Evolutionary conservation across 2,888 invertebrate species (phyloP).

Genomic region (Ectemnius cavifrons): DNA sequence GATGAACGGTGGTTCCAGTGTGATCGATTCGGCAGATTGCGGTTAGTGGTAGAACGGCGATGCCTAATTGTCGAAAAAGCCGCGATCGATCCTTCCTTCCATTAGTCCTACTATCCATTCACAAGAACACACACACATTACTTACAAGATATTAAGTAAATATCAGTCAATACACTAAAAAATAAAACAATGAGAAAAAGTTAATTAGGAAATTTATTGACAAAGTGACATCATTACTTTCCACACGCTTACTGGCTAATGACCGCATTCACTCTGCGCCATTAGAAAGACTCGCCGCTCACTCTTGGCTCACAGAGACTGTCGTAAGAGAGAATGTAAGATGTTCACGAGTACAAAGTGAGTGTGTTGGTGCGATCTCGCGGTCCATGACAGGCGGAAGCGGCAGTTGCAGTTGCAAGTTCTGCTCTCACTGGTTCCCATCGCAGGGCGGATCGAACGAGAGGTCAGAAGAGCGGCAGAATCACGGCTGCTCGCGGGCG

Average conservation of each 20-base stretch:
- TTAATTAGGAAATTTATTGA: no score
- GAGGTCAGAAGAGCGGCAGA: conserved; percentile 4
- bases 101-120: not conserved
- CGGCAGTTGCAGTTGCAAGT: not conserved
- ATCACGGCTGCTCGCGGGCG: conserved; percentile 21
- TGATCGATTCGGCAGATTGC: conserved; percentile 16
- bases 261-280: not conserved
- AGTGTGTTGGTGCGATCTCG: no score
- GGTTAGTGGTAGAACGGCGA: conserved; percentile 13
- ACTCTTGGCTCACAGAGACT: no score
- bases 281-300: not conserved
- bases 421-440: conserved; percentile 17
- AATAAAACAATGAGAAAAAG: no score
- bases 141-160: not conserved
- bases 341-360: no score
- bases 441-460: not conserved
- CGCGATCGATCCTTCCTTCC: not conserved
- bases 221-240: not conserved
- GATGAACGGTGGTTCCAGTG: conserved; percentile 21
- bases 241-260: conserved; percentile 5
- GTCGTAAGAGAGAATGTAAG: no score
- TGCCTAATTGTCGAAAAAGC: not conserved
- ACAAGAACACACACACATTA: not conserved
- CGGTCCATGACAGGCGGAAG: no score
- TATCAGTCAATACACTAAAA: no score